Conservation (phyloP, 92 coral and sea anemone genomes). For the Siderastrea radians region DNA sequence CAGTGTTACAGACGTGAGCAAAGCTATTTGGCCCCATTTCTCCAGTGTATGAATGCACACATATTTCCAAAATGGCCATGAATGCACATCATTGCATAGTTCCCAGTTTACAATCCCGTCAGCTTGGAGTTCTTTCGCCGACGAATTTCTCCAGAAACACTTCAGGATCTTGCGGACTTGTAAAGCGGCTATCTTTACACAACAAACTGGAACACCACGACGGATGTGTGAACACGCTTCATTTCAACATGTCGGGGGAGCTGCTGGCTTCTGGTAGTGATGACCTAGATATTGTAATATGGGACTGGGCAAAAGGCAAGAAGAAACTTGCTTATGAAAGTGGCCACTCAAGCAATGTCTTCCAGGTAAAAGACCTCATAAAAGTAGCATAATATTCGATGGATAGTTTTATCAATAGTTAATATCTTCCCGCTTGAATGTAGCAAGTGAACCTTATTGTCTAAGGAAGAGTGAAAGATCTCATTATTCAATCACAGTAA, state of each 20-base stretch:
- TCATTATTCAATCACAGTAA: neutral
- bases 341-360: conserved; percentile 97
- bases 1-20: conserved; percentile 4
- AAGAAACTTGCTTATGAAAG: conserved; percentile 89
- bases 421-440: neutral
- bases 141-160: conserved; percentile 83
- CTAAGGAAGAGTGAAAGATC: neutral
- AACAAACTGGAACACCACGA: conserved; percentile 84
- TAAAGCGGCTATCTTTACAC: conserved; percentile 81
- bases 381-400: neutral
- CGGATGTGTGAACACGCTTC: conserved; percentile 97
- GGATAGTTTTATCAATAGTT: neutral
- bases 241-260: conserved; percentile 93
- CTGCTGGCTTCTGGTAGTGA: conserved; percentile 97
- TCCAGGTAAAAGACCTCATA: conserved; percentile 78
- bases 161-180: conserved; percentile 86
- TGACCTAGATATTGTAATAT: conserved; percentile 91
- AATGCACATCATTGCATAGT: conserved; percentile 55
- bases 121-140: conserved; percentile 89
- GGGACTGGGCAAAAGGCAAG: conserved; percentile 99
- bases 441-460: neutral
- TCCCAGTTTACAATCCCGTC: conserved; percentile 83
- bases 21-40: conserved; percentile 7
- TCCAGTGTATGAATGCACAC: conserved; percentile 4
- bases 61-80: conserved; percentile 35